phyloP scores from a whole-genome alignment of 2,113 vertebrate genomes.

The Herpailurus yagouaroundi region DNA sequence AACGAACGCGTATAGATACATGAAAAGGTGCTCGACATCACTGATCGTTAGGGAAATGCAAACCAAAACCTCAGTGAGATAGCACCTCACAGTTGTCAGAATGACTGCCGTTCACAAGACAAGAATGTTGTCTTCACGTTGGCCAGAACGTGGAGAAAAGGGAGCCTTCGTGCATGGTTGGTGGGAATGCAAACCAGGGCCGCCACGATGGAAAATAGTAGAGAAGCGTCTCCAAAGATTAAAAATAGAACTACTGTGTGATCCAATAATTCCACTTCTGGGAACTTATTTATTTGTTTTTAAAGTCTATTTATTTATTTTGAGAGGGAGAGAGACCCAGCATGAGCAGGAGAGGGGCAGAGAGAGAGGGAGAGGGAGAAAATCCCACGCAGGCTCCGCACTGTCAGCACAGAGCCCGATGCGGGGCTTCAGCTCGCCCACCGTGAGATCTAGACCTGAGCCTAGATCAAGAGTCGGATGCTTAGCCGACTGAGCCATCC shows the following conservation, averaged over 20 bases:
- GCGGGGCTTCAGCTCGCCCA: too few species aligned
- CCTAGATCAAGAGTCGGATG: too few species aligned
- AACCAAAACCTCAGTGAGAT: neutral
- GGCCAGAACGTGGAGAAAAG: neutral
- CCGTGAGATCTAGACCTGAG: too few species aligned
- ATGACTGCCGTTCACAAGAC: neutral
- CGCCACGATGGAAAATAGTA: neutral
- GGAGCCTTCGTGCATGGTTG: neutral
- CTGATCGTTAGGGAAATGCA: neutral
- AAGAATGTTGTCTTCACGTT: neutral
- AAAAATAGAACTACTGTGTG: neutral
- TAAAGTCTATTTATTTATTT: too few species aligned
- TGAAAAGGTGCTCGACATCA: neutral
- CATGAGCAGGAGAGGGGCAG: too few species aligned
- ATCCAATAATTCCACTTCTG: neutral
- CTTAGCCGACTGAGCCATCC: too few species aligned
- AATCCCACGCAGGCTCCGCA: too few species aligned
- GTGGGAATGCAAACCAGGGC: neutral
- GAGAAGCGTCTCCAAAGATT: neutral
- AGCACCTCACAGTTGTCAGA: neutral
- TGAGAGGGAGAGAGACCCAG: too few species aligned
- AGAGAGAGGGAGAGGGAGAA: too few species aligned
- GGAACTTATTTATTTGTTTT: neutral
- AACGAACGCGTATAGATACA: neutral
- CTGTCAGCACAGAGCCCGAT: too few species aligned